Evolutionary conservation across 2,888 invertebrate species (phyloP), one percentile per base, ranked within the genome.

Genomic region (Bimastos eiseni): DNA sequence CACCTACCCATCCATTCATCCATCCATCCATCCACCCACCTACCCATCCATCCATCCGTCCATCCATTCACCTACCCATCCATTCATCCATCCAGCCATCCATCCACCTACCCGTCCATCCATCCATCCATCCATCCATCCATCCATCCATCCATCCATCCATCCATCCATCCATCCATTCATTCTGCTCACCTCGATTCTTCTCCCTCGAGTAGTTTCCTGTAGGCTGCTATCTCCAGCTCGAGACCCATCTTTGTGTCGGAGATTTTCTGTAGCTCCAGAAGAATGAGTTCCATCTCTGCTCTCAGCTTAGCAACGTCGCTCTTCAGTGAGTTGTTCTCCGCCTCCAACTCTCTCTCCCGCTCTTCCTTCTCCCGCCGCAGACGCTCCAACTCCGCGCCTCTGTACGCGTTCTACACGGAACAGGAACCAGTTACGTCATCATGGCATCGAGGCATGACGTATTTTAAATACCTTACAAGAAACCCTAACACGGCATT

Each of bases 141-240:
- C 55, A 55, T 30, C 70, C 70, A 70, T 70, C 17, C 70, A 70
- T n/a, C n/a, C 70, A 70, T n/a, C 11, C 70, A 8, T 11, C 19
- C 17, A 19, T 49, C 3, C 49, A 70, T 70, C 17, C 70, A 70
- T n/a, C n/a, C 70, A 70, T n/a, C 11, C 70, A 8, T 11, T 21
- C 17, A 19, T 49, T 19, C n/a, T n/a, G 11, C 70, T 17, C 70
- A 95, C 95, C 96, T 95, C 93, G 94, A 95, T 93, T 96, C 96
- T 93, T 96, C 96, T 90, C 95, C 95, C 93, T 96, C 96, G 92
- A 96, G 93, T 93, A 96, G 95, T 93, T 96, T 96, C 91, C 96
- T 94, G 95, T 96, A 96, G 92, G 96, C 96, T 92, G 96, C 95
- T 92, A 96, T 96, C 93, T 96, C 96, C 90, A 96, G 95, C 93